Evolutionary conservation across 2,113 vertebrate species (phyloP).

Genomic region (Rhizomys pruinosus): DNA sequence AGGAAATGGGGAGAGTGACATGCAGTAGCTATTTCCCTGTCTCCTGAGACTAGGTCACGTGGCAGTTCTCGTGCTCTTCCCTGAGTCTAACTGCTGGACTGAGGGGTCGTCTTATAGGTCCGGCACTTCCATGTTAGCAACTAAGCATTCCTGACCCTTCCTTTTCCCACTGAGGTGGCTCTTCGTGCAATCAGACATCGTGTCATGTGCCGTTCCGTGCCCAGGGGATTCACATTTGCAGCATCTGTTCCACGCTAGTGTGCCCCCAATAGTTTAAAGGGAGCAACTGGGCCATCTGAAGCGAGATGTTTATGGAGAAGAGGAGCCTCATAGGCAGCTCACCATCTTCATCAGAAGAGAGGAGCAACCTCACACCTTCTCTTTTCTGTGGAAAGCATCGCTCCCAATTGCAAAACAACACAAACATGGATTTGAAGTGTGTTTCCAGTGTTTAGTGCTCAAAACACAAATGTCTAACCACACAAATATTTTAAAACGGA

Average conservation of each 20-base stretch:
- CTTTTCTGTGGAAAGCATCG: not conserved
- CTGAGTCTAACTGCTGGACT: not conserved
- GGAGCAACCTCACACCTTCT: not conserved
- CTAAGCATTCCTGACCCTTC: not conserved
- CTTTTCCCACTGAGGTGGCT: not conserved
- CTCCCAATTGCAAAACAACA: not conserved
- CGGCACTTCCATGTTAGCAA: not conserved
- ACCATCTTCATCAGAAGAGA: slow-evolving; percentile 2
- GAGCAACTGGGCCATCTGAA: not conserved
- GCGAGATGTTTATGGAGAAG: not conserved
- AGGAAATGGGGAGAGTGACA: no score
- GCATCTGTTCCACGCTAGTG: not conserved
- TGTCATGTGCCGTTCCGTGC: fast-evolving
- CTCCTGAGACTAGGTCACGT: not conserved
- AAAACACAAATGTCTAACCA: slow-evolving; percentile 8
- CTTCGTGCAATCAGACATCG: not conserved
- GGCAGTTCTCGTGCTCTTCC: not conserved
- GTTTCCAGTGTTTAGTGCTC: not conserved
- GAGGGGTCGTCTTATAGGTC: not conserved
- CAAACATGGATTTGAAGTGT: not conserved
- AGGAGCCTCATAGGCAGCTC: not conserved
- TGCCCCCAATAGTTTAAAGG: not conserved
- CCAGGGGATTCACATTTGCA: not conserved
- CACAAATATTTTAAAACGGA: not conserved
- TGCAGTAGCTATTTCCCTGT: not conserved